These are phyloP conservation scores for Chroicocephalus ridibundus DNA, from an alignment of 2,113 vertebrate species.

Conservation along the genomic window DNA sequence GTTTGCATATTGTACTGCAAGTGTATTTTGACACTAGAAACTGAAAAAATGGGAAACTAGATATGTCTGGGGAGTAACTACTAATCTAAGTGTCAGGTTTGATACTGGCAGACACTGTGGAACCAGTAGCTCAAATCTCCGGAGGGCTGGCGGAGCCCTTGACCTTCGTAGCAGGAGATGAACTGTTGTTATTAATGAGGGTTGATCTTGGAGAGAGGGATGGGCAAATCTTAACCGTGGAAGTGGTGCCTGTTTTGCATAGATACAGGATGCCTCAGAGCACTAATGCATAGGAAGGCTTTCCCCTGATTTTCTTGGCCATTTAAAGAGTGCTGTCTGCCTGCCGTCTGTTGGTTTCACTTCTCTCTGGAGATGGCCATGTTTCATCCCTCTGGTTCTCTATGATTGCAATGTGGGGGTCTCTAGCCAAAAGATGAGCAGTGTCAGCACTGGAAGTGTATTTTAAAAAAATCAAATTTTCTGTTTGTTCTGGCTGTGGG, in stretches of 20 bases:
- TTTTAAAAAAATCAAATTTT: background rate
- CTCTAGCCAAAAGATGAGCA: background rate
- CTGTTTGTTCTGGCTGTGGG: background rate
- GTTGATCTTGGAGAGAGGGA: background rate
- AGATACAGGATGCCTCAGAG: background rate
- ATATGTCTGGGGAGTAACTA: slow-evolving; percentile 49
- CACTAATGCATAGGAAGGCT: background rate
- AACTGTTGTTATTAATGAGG: background rate
- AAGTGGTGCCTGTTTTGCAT: background rate
- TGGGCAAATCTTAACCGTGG: background rate
- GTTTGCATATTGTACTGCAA: slow-evolving; percentile 55
- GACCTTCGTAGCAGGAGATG: slow-evolving; percentile 22
- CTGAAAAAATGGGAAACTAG: slow-evolving; percentile 63
- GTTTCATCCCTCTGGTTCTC: background rate
- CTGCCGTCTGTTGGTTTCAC: background rate
- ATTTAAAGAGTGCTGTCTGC: background rate
- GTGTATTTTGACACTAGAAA: slow-evolving; percentile 66
- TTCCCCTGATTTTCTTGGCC: background rate
- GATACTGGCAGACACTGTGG: slow-evolving; percentile 57
- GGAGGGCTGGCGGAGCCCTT: slow-evolving; percentile 23
- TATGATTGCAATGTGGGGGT: background rate
- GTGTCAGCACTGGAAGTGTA: background rate
- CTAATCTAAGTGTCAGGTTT: slow-evolving; percentile 63
- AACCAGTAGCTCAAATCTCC: slow-evolving; percentile 47
- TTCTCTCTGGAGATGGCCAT: background rate